Percentiles rank a stretch among this genome's conserved stretches.
Conservation (phyloP, 2,888 invertebrate species). For the Cetonia aurata region DNA sequence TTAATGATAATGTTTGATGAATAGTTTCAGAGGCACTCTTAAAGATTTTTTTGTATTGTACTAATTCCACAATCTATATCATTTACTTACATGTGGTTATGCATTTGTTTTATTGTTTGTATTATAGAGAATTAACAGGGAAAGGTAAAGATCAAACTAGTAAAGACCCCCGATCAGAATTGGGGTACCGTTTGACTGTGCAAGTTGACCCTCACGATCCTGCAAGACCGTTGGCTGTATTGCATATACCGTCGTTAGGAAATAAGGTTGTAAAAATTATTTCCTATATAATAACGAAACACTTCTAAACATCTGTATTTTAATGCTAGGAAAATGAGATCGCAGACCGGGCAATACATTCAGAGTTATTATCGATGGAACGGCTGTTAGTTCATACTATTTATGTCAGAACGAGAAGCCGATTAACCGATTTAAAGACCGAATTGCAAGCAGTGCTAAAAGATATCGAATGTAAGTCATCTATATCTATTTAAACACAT, state of each 20-base stretch:
- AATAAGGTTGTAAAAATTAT: constrained; percentile 72
- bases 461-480: constrained; percentile 77
- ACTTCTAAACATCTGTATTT: constrained; percentile 11
- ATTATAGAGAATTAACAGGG: constrained; percentile 70
- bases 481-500: too few relatives aligned
- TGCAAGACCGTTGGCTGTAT: constrained; percentile 79
- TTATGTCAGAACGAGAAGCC: constrained; percentile 89
- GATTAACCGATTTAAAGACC: constrained; percentile 85
- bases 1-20: too few relatives aligned
- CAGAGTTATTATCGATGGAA: constrained; percentile 95
- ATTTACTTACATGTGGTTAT: neutral
- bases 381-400: constrained; percentile 94
- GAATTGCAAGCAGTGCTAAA: constrained; percentile 79
- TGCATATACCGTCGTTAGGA: constrained; percentile 77
- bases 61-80: neutral
- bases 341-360: constrained; percentile 83
- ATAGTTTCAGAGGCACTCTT: too few relatives aligned
- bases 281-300: too few relatives aligned
- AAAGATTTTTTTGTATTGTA: constrained; percentile 50
- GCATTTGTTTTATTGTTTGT: constrained; percentile 21
- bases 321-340: constrained; percentile 72
- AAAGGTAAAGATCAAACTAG: constrained; percentile 64
- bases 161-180: constrained; percentile 82
- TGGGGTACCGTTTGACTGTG: constrained; percentile 89
- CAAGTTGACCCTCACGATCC: constrained; percentile 88